A percentile compares a stretch with the other conserved stretches of the same genome.
These are phyloP conservation scores for Trematomus loennbergii DNA, from an alignment of 2,113 vertebrate species.

Conservation along the genomic window DNA sequence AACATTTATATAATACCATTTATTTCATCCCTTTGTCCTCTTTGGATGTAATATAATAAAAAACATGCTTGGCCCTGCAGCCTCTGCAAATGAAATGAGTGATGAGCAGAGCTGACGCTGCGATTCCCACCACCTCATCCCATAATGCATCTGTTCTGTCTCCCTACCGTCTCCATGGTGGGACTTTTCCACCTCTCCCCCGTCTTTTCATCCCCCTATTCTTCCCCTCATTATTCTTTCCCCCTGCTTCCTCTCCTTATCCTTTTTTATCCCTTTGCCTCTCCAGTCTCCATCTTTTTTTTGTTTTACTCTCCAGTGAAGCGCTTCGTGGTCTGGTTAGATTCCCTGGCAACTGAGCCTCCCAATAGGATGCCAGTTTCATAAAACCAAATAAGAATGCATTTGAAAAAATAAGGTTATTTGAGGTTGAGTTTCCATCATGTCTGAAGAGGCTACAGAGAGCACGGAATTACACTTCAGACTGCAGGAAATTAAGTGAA, in stretches of 20 bases:
- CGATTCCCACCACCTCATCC: constrained; percentile 35
- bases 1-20: not conserved
- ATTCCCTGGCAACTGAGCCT: constrained; percentile 40
- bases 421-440: constrained; percentile 35
- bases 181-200: not conserved
- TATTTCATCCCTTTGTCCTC: constrained; percentile 7
- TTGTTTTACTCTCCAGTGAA: constrained; percentile 31
- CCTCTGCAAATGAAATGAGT: constrained; percentile 66
- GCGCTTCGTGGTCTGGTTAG: constrained; percentile 22
- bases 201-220: not conserved
- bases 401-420: constrained; percentile 22
- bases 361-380: constrained; percentile 24
- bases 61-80: constrained; percentile 45
- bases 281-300: constrained; percentile 2
- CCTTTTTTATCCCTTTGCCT: constrained; percentile 5
- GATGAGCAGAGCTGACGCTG: constrained; percentile 70
- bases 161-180: not conserved
- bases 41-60: constrained; percentile 41
- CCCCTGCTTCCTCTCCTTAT: constrained; percentile 12
- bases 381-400: constrained; percentile 24
- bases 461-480: constrained; percentile 18
- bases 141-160: constrained; percentile 7
- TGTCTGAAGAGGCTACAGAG: constrained; percentile 10
- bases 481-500: constrained; percentile 24
- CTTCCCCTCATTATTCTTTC: constrained; percentile 33